These are phyloP conservation scores for Tetranychus piercei DNA, from an alignment of 2,888 invertebrate genomes.

Conservation along the genomic window DNA sequence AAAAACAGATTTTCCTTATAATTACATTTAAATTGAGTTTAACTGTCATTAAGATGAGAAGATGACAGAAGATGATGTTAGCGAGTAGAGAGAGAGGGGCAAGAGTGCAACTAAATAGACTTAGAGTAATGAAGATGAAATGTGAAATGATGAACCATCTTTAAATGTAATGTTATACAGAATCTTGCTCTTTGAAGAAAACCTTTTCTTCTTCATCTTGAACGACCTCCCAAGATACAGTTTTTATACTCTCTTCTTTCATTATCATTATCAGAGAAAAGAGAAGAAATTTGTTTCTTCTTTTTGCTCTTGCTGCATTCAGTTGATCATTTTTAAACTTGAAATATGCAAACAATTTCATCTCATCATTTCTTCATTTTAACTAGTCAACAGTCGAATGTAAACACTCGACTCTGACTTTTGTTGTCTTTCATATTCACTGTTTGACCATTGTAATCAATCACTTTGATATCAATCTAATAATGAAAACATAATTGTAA, in stretches of 20 bases:
- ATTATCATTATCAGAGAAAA: background rate
- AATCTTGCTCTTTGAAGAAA: background rate
- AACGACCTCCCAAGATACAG: background rate
- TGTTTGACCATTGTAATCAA: too few relatives aligned
- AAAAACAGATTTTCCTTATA: background rate
- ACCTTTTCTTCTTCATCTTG: background rate
- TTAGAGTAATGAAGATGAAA: background rate
- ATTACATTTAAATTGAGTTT: background rate
- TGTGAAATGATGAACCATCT: background rate
- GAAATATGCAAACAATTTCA: too few relatives aligned
- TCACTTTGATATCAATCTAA: too few relatives aligned
- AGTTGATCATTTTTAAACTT: too few relatives aligned
- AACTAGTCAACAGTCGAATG: too few relatives aligned
- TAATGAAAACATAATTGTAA: too few relatives aligned
- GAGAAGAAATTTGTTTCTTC: too few relatives aligned
- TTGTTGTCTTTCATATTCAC: too few relatives aligned
- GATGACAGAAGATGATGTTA: too few relatives aligned
- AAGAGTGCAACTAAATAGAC: background rate
- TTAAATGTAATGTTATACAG: background rate
- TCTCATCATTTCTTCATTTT: too few relatives aligned
- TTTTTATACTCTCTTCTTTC: background rate
- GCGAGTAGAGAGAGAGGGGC: background rate
- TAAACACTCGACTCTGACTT: too few relatives aligned
- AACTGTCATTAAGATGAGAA: background rate
- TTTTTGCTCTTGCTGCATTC: too few relatives aligned